Conservation (phyloP, 1,140 invertebrate genomes). For the Euschistus heros region DNA sequence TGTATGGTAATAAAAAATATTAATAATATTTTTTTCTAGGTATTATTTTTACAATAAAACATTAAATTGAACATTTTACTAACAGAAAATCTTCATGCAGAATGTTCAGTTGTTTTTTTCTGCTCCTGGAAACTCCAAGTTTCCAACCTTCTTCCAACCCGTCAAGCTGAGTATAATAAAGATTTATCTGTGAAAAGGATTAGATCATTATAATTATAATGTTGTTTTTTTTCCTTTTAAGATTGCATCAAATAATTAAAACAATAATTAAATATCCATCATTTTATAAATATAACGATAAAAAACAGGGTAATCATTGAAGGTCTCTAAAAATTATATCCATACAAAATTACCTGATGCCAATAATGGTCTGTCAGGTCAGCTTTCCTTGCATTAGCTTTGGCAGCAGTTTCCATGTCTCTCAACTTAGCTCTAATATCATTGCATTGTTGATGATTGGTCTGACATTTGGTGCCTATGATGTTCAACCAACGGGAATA, state of each 20-base stretch:
- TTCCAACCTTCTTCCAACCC: constrained; percentile 57
- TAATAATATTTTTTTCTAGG: too few species aligned
- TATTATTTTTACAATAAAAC: too few species aligned
- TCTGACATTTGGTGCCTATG: constrained; percentile 54
- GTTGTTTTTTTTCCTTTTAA: too few species aligned
- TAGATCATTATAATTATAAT: not conserved
- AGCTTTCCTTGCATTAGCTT: constrained; percentile 41
- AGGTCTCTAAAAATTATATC: too few species aligned
- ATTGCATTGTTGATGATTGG: constrained; percentile 53
- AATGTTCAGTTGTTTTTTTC: constrained; percentile 42
- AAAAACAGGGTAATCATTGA: too few species aligned
- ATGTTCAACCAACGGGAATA: constrained; percentile 71
- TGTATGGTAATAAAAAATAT: too few species aligned
- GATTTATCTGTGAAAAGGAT: constrained; percentile 42
- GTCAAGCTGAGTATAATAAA: constrained; percentile 58
- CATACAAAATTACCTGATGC: constrained; percentile 54
- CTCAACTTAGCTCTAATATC: constrained; percentile 53
- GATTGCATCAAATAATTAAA: too few species aligned
- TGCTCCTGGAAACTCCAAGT: constrained; percentile 50
- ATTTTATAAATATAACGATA: too few species aligned
- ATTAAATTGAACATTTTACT: constrained; percentile 26
- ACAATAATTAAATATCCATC: too few species aligned
- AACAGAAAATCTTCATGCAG: constrained; percentile 51
- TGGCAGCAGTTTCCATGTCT: constrained; percentile 51
- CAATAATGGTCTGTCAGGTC: constrained; percentile 52